Base-by-base conservation (phyloP, 2,113 vertebrate genomes). In the Ochotona curzoniae region DNA sequence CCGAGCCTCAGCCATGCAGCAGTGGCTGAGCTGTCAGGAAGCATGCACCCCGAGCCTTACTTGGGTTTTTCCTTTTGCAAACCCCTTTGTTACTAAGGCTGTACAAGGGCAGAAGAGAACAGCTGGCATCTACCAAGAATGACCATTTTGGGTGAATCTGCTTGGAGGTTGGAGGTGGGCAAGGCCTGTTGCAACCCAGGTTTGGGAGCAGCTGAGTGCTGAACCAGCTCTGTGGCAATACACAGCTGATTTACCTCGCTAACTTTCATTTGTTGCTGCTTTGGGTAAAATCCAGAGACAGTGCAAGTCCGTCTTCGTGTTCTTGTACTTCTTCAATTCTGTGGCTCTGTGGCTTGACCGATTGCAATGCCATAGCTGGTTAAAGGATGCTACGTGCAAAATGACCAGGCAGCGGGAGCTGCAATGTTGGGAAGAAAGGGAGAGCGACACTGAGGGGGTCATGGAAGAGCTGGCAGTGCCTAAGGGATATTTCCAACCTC, bases 121-220 rank as follows among this genome's bases (percentile, higher is more conserved):
- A 17, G 17, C 14, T 18, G 47, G 30, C 26, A 8, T 15, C 15
- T 11, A 17, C 28, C 30, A 8, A 71, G 21, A 78, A 49, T 23
- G 66, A 30, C 57, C 54, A 0, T 69, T 51, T 1, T 1, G 67
- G 82, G 25, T 64, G 44, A n/a, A 20, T 15, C 54, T 60, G 30
- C n/a, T 28, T 25, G 35, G 60, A 80, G 12, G 49, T n/a, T 57
- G 30, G 32, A 57, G 44, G 7, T 15, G 38, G 23, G 12, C n/a
- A 38, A 49, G 25, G 1, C 57, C 9, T 18, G 3, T 10, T 4
- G 14, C 15, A 11, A 81, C 47, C 32, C 2, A 35, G 15, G 0
- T 28, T 57, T 18, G 2, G 0, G 26, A 28, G 10, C 1, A 5
- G 2, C 10, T 25, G 32, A 1, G 2, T 25, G 1, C 0, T 15